Conservation (phyloP, 2,113 vertebrate species). For the Peucedramus taeniatus region DNA sequence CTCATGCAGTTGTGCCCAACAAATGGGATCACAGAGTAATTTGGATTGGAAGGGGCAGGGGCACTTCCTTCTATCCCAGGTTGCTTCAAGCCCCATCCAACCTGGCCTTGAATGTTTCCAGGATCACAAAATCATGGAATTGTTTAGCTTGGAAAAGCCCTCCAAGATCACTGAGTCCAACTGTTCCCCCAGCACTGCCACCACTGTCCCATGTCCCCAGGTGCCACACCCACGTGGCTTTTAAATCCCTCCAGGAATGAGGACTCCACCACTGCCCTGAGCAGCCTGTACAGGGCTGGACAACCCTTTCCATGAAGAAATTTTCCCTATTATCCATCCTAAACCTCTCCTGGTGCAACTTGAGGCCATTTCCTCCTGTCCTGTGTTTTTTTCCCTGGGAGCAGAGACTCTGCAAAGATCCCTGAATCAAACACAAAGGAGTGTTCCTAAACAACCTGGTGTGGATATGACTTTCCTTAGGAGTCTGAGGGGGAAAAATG, state of each 20-base stretch:
- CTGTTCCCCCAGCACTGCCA: background rate
- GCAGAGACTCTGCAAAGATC: background rate
- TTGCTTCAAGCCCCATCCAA: background rate
- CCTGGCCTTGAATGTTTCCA: background rate
- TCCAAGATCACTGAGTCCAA: rapidly evolving
- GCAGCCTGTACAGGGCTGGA: background rate
- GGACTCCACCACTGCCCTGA: background rate
- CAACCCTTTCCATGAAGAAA: background rate
- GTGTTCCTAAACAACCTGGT: background rate
- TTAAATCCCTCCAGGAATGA: background rate
- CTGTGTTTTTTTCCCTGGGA: background rate
- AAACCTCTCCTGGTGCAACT: background rate
- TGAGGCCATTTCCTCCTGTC: background rate
- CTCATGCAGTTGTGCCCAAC: background rate
- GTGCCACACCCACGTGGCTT: background rate
- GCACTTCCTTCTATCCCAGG: background rate
- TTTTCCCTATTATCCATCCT: background rate
- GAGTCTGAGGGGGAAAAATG: background rate
- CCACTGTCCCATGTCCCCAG: background rate
- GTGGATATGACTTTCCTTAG: background rate
- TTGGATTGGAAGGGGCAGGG: background rate
- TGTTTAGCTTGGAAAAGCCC: background rate
- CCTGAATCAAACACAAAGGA: background rate
- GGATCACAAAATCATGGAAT: background rate
- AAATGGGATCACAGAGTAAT: background rate